These are phyloP conservation scores for Phoenicopterus ruber DNA, from an alignment of 2,113 vertebrate genomes.

Conservation along the genomic window DNA sequence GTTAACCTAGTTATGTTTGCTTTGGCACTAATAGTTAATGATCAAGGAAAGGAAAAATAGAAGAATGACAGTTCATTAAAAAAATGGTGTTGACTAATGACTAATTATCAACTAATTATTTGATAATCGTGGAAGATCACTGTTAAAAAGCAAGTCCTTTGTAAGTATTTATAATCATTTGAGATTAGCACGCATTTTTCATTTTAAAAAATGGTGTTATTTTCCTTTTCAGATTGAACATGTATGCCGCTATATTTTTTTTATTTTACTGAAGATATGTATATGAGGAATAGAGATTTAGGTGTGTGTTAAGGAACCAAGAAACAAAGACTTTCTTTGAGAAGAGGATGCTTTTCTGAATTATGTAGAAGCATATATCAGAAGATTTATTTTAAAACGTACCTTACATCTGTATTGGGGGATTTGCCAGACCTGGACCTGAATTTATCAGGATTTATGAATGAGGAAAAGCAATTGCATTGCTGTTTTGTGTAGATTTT, in stretches of 20 bases:
- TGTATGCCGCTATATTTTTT: background rate
- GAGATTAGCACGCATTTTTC: background rate
- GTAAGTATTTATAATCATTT: background rate
- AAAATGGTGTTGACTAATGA: background rate
- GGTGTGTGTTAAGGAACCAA: background rate
- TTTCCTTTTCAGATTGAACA: background rate
- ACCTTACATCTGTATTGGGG: background rate
- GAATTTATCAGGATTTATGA: slow-evolving; percentile 33
- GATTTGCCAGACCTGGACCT: background rate
- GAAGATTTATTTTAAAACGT: background rate
- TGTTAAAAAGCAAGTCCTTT: background rate
- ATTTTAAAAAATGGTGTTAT: background rate
- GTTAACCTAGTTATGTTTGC: background rate
- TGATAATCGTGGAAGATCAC: background rate
- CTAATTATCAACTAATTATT: background rate
- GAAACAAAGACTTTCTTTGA: background rate
- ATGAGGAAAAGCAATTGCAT: background rate
- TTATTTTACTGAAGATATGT: background rate
- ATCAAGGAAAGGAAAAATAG: background rate
- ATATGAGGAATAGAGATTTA: background rate
- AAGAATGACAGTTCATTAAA: background rate
- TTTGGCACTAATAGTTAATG: background rate
- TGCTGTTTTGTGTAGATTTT: background rate
- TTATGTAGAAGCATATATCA: background rate
- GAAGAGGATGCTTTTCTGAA: background rate